Base-by-base conservation (phyloP, 1,140 invertebrate species). In the Maconellicoccus hirsutus region DNA sequence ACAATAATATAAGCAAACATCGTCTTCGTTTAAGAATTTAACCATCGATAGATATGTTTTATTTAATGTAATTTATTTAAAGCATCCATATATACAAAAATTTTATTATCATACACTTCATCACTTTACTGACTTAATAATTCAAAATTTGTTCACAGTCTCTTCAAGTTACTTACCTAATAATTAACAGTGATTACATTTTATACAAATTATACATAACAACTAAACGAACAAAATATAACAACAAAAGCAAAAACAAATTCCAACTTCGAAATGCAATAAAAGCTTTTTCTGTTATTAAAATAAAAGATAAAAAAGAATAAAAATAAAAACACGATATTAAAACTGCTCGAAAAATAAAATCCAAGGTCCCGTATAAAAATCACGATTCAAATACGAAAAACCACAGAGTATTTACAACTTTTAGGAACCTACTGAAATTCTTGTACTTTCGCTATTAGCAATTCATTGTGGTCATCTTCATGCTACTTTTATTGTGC, bases 61-160 rank as follows among this genome's bases (percentile, higher is more conserved):
- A 52, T 52, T 52, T 52, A 38, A 52, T 52, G n/a, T 52, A 16
- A 14, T 52, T 52, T 52, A 52, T 52, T n/a, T 52, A 52, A 70
- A 42, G 27, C 23, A 25, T 71, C 27, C 6, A 70, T 63, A 25
- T 70, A 59, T 6, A 59, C n/a, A 66, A 69, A 70, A 6, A 23
- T 52, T 61, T 26, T 19, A 61, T 27, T 25, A 59, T 29, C 42
- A 22, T 69, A 26, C 29, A 33, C 27, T 39, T 39, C 14, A 25
- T 69, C 33, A 69, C 23, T 61, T 69, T 72, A 70, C 52, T 63
- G 59, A 72, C 59, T 59, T 72, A 72, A 72, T 39, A 38, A 69
- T 61, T 59, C 59, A 21, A 23, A n/a, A 21, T 69, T 70, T 72
- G 26, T 59, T 69, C 25, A 69, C 63, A 69, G 61, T 26, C 33